Evolutionary conservation across 2,888 invertebrate species (phyloP).

Genomic region (Arrhopalites spinosus): DNA sequence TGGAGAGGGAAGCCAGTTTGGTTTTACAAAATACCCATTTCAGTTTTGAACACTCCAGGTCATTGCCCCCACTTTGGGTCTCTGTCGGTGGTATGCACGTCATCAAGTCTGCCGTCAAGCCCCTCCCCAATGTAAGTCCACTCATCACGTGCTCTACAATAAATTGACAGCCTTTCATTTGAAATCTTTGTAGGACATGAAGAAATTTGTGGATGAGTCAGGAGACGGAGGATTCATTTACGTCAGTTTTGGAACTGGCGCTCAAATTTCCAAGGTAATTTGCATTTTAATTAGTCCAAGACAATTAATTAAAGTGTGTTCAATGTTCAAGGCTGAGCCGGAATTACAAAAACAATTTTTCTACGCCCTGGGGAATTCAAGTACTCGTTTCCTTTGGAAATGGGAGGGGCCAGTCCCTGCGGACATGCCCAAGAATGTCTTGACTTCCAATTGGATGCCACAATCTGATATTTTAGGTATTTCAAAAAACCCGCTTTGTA

Average conservation of each 20-base stretch:
- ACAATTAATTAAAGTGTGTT: no score
- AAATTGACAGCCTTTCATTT: no score
- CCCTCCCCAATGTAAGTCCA: neutral
- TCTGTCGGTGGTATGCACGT: constrained; percentile 43
- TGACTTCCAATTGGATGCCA: constrained; percentile 54
- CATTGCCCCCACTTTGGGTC: constrained; percentile 48
- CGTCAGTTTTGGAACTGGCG: constrained; percentile 34
- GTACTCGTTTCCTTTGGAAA: constrained; percentile 47
- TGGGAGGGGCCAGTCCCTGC: constrained; percentile 41
- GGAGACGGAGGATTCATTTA: constrained; percentile 28
- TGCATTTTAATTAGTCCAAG: neutral
- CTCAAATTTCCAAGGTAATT: constrained; percentile 24
- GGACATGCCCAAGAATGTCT: constrained; percentile 59
- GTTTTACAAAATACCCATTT: constrained; percentile 46
- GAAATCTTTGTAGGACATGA: constrained; percentile 17
- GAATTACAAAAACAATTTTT: constrained; percentile 39
- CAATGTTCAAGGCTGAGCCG: neutral
- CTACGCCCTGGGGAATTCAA: constrained; percentile 36
- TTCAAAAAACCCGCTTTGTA: no score
- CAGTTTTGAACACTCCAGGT: constrained; percentile 45
- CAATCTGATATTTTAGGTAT: constrained; percentile 42
- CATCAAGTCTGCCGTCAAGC: neutral
- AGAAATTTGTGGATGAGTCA: constrained; percentile 9
- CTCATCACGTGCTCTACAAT: no score
- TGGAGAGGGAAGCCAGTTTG: constrained; percentile 38